A percentile compares a stretch with the other conserved stretches of the same genome.
Conservation (phyloP, 2,113 vertebrate species). For the Raphicerus campestris region DNA sequence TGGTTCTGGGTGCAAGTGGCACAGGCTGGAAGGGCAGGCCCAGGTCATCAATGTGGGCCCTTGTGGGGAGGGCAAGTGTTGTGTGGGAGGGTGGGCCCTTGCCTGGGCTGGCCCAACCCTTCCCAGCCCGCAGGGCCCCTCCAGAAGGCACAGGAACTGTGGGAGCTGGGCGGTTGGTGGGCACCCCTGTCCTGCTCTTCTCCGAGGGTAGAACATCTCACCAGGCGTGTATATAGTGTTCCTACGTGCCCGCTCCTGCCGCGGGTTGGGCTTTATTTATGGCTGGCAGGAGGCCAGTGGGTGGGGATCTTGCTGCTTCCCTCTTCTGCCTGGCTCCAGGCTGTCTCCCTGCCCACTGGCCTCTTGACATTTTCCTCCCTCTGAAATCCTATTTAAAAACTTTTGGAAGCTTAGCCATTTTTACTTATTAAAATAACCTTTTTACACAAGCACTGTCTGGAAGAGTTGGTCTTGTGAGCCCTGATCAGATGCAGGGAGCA, state of each 20-base stretch:
- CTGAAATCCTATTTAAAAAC: slow-evolving; percentile 69
- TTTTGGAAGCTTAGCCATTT: slow-evolving; percentile 74
- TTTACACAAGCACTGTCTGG: slow-evolving; percentile 49
- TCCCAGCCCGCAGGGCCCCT: not conserved
- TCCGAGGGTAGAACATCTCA: not conserved
- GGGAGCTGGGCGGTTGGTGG: not conserved
- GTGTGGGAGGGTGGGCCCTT: not conserved
- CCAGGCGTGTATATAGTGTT: not conserved
- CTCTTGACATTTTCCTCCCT: slow-evolving; percentile 17
- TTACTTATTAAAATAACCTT: slow-evolving; percentile 70
- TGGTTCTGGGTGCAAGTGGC: slow-evolving; percentile 25
- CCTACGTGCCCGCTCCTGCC: not conserved
- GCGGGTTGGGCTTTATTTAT: slow-evolving; percentile 8
- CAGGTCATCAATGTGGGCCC: not conserved
- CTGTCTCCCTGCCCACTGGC: not conserved
- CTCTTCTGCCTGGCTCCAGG: slow-evolving; percentile 14
- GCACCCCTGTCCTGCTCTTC: not conserved
- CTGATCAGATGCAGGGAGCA: rapidly evolving
- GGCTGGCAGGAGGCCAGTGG: slow-evolving; percentile 30
- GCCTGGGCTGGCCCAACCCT: not conserved
- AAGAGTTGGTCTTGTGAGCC: not conserved
- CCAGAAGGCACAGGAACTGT: not conserved
- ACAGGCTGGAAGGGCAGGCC: not conserved
- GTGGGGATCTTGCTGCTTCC: not conserved
- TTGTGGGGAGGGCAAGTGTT: not conserved